Base-by-base conservation (phyloP, 2,888 invertebrate genomes). In the Aporophyla nigra region DNA sequence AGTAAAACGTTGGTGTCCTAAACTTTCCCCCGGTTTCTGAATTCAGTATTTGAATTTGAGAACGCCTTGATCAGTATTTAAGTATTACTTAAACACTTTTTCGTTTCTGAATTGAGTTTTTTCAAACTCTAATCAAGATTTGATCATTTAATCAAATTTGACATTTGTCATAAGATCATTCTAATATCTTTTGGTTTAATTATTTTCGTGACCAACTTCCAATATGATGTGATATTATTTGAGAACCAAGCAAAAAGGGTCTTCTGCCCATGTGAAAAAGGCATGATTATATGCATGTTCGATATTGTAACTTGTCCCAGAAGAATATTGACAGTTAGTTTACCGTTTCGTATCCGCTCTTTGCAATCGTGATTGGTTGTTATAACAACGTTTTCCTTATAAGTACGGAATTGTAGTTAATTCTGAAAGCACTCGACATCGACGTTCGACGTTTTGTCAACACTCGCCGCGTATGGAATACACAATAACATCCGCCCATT, bases 401-500 rank as follows among this genome's bases (percentile, higher is more conserved):
- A 82, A 76, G 77, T 83, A 75, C 69, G 53, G 85, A 78, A 87
- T 83, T 74, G 76, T 80, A 66, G 82, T 85, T 83, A 78, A 78
- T 78, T 82, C 75, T 63, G 79, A 86, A 84, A 76, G 77, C 77
- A 86, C 53, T 82, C 66, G 68, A 76, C 74, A 80, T 85, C 74
- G 77, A 80, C 86, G 82, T 84, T 87, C 76, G 87, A 90, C 89
- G 90, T 91, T 93, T 91, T 91, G 90, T 92, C 93, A 93, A 93
- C 92, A 82, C 74, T 81, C 79, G 75, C 78, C 90, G 89, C 80
- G 90, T 78, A 78, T 78, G 66, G 93, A 93, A 93, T 93, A 91
- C 88, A 89, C 87, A 90, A 93, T 87, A 89, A 92, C 91, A 89
- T 93, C 92, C 93, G 91, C 88, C 70, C 61, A 71, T 53, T 78